These are phyloP conservation scores for Marcusenius ussheri DNA, from an alignment of 2,113 vertebrate species.

Conservation along the genomic window DNA sequence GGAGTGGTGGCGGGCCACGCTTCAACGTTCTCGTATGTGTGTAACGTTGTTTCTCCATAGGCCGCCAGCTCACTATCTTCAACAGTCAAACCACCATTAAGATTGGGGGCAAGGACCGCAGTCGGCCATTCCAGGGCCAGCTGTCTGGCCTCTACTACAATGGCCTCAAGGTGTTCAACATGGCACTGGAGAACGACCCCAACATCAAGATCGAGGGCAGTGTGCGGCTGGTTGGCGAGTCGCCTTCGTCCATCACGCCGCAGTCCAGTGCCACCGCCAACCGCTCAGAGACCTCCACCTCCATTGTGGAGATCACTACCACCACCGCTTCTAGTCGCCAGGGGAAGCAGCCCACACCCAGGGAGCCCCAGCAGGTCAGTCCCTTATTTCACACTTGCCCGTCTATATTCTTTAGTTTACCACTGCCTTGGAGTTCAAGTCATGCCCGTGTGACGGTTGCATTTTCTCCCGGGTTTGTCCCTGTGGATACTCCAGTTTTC, in stretches of 20 bases:
- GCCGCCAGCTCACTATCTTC: slow-evolving; percentile 99
- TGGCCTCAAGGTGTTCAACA: slow-evolving; percentile 98
- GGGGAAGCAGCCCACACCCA: slow-evolving; percentile 81
- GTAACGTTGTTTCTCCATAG: slow-evolving; percentile 87
- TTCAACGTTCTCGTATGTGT: slow-evolving; percentile 86
- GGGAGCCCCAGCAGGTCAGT: slow-evolving; percentile 85
- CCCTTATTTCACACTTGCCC: neutral
- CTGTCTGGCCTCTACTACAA: slow-evolving; percentile 99
- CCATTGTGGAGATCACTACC: slow-evolving; percentile 95
- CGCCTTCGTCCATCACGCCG: slow-evolving; percentile 93
- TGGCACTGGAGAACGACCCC: slow-evolving; percentile 92
- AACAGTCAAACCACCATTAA: slow-evolving; percentile 99
- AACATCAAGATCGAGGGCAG: slow-evolving; percentile 94
- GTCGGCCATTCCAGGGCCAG: slow-evolving; percentile 94
- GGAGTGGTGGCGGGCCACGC: slow-evolving; percentile 62
- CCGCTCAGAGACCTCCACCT: slow-evolving; percentile 91
- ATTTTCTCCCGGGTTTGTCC: neutral
- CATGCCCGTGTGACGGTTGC: neutral
- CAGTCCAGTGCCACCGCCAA: slow-evolving; percentile 94
- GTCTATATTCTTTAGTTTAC: neutral
- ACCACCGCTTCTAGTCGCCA: slow-evolving; percentile 83
- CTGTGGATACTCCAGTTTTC: neutral
- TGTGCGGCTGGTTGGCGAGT: slow-evolving; percentile 93
- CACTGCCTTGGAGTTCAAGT: neutral
- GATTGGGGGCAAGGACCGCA: slow-evolving; percentile 93